phyloP scores from a whole-genome alignment of 2,113 vertebrate species.

The Desmodus rotundus region DNA sequence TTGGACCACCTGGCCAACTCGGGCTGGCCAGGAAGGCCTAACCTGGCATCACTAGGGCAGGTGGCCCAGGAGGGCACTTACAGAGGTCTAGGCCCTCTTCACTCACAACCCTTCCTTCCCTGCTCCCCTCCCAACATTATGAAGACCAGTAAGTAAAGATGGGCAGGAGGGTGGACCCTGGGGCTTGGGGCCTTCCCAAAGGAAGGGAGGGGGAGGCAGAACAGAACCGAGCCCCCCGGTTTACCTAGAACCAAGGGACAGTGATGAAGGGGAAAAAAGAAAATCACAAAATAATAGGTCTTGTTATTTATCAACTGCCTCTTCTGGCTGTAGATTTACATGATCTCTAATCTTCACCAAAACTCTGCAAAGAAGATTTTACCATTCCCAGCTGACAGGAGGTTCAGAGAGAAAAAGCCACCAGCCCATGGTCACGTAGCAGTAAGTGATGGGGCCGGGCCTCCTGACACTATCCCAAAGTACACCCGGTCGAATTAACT shows the following conservation, averaged over 20 bases:
- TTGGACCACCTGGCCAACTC: background rate
- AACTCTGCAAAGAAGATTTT: background rate
- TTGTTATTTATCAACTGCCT: background rate
- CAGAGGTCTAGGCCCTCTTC: background rate
- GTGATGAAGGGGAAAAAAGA: background rate
- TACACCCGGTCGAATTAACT: background rate
- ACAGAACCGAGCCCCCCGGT: background rate
- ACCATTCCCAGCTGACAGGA: background rate
- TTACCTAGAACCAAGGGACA: background rate
- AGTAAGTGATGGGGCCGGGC: background rate
- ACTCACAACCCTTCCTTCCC: background rate
- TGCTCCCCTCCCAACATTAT: background rate
- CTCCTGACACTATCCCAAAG: background rate
- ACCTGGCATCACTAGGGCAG: background rate
- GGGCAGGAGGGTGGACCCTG: background rate
- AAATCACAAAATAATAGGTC: background rate
- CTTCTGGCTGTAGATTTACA: background rate
- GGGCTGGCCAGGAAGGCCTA: background rate
- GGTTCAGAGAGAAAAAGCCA: background rate
- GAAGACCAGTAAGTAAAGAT: background rate
- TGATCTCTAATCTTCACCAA: background rate
- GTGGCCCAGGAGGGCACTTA: background rate
- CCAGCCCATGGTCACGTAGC: background rate
- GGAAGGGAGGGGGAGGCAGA: no score
- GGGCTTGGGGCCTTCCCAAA: background rate